Percentiles rank a stretch among this genome's conserved stretches.
Evolutionary conservation across 2,797 vertebrate genomes (phyloP).

Genomic region (Propithecus perrieri): DNA sequence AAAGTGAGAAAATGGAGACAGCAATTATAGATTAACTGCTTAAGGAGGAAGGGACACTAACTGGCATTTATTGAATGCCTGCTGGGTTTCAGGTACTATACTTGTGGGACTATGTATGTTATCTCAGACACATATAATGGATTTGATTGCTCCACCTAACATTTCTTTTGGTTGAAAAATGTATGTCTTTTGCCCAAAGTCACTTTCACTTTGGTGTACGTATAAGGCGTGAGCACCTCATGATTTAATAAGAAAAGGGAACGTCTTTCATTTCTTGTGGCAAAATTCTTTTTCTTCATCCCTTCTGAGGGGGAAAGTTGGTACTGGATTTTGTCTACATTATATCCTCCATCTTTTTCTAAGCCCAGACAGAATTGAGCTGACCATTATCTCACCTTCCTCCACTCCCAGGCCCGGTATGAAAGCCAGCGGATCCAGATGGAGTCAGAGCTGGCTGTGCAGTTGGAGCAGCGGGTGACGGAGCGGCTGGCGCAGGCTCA

Average conservation of each 20-base stretch:
- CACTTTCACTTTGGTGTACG: not conserved
- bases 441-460: conserved; percentile 85
- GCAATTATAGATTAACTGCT: not conserved
- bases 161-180: not conserved
- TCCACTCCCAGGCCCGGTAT: conserved; percentile 80
- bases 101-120: not conserved
- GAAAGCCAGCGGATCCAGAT: conserved; percentile 86
- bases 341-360: not conserved
- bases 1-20: not conserved
- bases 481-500: conserved; percentile 83
- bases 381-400: no score
- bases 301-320: not conserved
- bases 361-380: not conserved
- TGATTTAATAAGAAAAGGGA: not conserved
- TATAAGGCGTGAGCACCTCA: not conserved
- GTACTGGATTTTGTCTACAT: not conserved
- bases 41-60: not conserved
- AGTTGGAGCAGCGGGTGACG: conserved; percentile 84
- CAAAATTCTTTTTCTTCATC: not conserved
- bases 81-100: not conserved
- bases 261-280: not conserved
- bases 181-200: not conserved
- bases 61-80: not conserved
- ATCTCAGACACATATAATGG: not conserved
- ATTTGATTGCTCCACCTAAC: not conserved